Evolutionary conservation across 2,113 vertebrate species (phyloP), one percentile per base, ranked within the genome.

Genomic region (Junco hyemalis): DNA sequence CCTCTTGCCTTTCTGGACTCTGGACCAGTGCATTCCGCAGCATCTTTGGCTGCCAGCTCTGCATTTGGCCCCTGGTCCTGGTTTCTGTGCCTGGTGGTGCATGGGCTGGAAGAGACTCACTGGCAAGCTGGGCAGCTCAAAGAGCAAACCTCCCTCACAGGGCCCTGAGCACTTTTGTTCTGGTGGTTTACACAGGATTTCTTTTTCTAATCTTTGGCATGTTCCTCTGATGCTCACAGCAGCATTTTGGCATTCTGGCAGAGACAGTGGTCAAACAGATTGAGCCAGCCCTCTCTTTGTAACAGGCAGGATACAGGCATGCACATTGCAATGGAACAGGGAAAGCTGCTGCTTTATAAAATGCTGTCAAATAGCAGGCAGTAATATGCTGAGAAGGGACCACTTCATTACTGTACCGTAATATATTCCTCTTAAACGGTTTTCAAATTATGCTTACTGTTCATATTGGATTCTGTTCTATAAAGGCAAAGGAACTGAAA

Each of bases 1-100:
- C 50, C 45, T 73, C 17, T 66, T 78, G 50, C 51, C 45, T 53
- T 31, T 59, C 64, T 92, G 72, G 29, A 42, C 64, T 70, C 45
- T 21, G 15, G 17, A 45, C 23, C 26, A 9, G 23, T 8, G 12
- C 50, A 63, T 77, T 53, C 50, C 38, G 65, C 42, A 38, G 18
- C 14, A 6, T 63, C 65, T 72, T 57, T 2, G 3, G 8, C 77
- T 84, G 64, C 38, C 79, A 48, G 25, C 28, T 86, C 73, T 78
- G 31, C 17, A 1, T 38, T 90, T 84, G 72, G 28, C 42, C 26
- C 14, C 18, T 42, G 23, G 28, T 38, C 70, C 33, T 0, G 0
- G 3, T 40, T 71, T 61, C 70, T 51, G 44, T 64, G 45, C 42
- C 80, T 48, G 53, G 8, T 31, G 48, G 51, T 36, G 53, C 57